Conservation (phyloP, 2,113 vertebrate species). For the Crotophaga sulcirostris region DNA sequence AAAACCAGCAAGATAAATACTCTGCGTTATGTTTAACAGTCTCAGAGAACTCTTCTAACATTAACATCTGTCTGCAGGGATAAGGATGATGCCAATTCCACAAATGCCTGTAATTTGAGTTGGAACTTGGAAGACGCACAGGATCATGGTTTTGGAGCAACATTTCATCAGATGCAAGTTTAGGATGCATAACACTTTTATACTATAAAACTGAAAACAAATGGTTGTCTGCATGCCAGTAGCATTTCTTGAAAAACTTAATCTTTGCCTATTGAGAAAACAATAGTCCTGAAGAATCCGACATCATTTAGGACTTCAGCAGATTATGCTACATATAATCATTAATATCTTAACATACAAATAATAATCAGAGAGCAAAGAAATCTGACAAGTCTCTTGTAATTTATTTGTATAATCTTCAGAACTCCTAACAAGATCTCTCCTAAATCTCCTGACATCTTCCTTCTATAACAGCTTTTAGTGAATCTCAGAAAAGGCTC, state of each 20-base stretch:
- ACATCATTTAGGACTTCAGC: background rate
- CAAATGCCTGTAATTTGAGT: conserved; percentile 55
- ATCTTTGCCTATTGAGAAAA: conserved; percentile 34
- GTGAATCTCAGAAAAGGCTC: background rate
- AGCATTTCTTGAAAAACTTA: conserved; percentile 37
- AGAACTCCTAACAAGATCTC: background rate
- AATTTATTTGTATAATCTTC: background rate
- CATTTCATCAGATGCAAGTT: conserved; percentile 41
- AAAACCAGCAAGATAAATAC: background rate
- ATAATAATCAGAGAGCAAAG: background rate
- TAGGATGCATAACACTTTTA: conserved; percentile 18
- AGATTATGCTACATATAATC: background rate
- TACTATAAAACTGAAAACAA: conserved; percentile 59
- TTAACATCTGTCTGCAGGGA: conserved; percentile 34
- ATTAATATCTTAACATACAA: background rate
- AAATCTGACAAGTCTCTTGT: background rate
- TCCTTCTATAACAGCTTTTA: background rate
- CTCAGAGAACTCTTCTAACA: background rate
- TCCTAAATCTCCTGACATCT: background rate
- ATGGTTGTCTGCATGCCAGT: conserved; percentile 59
- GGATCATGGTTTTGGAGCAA: background rate
- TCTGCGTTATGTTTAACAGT: background rate
- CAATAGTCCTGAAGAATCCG: conserved; percentile 10
- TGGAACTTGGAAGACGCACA: conserved; percentile 11
- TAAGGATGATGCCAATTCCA: background rate